These are phyloP conservation scores for Malaclemys terrapin DNA, from an alignment of 2,113 vertebrate genomes.

Conservation along the genomic window DNA sequence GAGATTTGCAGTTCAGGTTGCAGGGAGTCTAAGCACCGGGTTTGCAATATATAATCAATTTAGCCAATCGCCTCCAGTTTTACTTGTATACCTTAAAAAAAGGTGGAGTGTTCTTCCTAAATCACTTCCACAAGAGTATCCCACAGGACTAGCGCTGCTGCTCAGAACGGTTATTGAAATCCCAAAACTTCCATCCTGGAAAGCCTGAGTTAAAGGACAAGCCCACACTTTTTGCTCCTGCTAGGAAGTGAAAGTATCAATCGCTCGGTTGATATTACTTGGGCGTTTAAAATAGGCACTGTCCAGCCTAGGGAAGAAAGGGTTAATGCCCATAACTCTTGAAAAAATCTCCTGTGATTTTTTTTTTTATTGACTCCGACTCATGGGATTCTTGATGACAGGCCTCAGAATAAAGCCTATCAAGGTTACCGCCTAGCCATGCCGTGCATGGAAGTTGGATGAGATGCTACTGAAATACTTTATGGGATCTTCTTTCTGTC, in stretches of 20 bases:
- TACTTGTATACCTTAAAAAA: not conserved
- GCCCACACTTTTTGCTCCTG: not conserved
- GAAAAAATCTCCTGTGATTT: not conserved
- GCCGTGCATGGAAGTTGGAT: rapidly evolving
- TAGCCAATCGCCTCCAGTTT: not conserved
- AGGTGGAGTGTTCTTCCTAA: not conserved
- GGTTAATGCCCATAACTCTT: not conserved
- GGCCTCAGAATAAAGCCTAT: not conserved
- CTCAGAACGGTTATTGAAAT: not conserved
- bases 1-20: not conserved
- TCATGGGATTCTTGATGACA: not conserved
- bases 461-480: not conserved
- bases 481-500: not conserved
- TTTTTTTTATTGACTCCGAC: not conserved
- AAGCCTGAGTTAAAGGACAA: not conserved
- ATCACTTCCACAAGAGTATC: not conserved
- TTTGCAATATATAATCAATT: not conserved
- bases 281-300: not conserved
- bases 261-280: not conserved
- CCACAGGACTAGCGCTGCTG: not conserved
- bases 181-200: not conserved
- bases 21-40: not conserved
- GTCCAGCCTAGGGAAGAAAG: not conserved
- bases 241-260: not conserved
- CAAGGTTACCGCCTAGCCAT: not conserved